Base-by-base conservation (phyloP, 1,140 invertebrate species). In the Gryon sp. region DNA sequence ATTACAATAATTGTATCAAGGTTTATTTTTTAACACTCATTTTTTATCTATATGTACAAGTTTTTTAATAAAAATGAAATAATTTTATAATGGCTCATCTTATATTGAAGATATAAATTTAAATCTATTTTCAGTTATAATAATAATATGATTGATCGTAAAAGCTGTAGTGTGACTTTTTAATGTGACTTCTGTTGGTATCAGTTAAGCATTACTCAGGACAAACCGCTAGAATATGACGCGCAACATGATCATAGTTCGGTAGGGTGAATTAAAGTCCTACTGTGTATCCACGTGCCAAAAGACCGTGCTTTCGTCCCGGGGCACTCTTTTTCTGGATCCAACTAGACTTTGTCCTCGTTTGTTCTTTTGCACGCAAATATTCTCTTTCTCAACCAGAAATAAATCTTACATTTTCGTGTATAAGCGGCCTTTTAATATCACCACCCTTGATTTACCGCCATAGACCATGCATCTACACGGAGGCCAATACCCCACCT, bases 351-450 rank as follows among this genome's bases (percentile, higher is more conserved):
- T 34, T 50, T 40, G 30, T 73, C 53, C 60, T 72, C 66, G 48
- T 62, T 48, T 26, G 46, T 55, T 46, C 46, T 52, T 26, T 18
- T 11, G 28, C 43, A 34, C 26, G 43, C 26, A 30, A 26, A 18
- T 34, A 41, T 32, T 45, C 59, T 69, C 74, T 60, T 75, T 75
- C 70, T 75, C 73, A 30, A 19, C 36, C 30, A 77, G 79, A 85
- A 83, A 86, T 87, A 86, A 87, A 87, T 86, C 84, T 85, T 86
- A 80, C 77, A 79, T 87, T 86, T 86, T 87, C 85, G 81, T 81
- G 83, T 87, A 87, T 86, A 87, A 84, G 84, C 83, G 85, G 84
- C 81, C 84, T 87, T 86, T 87, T 87, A 87, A 87, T 87, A 87
- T 85, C 85, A 86, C 82, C 83, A 75, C 70, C 53, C 81, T 87